phyloP scores from a whole-genome alignment of 2,888 invertebrate genomes.

The Tribolium freemani region DNA sequence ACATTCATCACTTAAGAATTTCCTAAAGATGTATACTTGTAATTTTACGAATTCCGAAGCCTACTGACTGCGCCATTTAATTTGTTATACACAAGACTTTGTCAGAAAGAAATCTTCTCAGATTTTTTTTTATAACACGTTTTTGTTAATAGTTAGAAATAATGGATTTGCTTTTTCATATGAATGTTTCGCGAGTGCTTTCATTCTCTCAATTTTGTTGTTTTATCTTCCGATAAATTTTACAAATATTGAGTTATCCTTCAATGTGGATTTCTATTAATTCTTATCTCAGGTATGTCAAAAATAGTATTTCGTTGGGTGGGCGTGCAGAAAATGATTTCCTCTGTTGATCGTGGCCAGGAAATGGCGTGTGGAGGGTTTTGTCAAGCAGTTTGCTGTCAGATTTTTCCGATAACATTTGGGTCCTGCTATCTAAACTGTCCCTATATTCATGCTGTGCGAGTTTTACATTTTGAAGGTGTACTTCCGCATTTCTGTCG shows the following conservation, averaged over 20 bases:
- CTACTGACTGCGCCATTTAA: too few species aligned
- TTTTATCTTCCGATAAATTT: not conserved
- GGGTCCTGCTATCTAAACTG: constrained; percentile 8
- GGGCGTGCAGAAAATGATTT: constrained; percentile 10
- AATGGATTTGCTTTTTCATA: too few species aligned
- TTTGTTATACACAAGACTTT: too few species aligned
- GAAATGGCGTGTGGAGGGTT: constrained; percentile 25
- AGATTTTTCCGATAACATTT: constrained; percentile 12
- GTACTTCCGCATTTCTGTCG: constrained; percentile 15
- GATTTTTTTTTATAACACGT: too few species aligned
- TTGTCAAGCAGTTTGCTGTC: constrained; percentile 26
- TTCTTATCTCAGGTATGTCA: constrained; percentile 9
- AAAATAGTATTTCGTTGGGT: not conserved
- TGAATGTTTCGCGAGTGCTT: too few species aligned
- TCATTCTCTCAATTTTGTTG: not conserved
- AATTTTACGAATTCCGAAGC: too few species aligned
- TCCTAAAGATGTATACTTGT: too few species aligned
- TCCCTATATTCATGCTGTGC: constrained; percentile 26
- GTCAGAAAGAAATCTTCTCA: too few species aligned
- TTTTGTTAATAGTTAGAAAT: too few species aligned
- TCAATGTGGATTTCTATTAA: not conserved
- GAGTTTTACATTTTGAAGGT: constrained; percentile 12
- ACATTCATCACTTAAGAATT: too few species aligned
- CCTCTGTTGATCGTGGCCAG: constrained; percentile 12
- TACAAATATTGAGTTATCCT: not conserved